These are phyloP conservation scores for Hirtodrosophila histrioides DNA, from an alignment of 2,888 invertebrate genomes.

Conservation along the genomic window DNA sequence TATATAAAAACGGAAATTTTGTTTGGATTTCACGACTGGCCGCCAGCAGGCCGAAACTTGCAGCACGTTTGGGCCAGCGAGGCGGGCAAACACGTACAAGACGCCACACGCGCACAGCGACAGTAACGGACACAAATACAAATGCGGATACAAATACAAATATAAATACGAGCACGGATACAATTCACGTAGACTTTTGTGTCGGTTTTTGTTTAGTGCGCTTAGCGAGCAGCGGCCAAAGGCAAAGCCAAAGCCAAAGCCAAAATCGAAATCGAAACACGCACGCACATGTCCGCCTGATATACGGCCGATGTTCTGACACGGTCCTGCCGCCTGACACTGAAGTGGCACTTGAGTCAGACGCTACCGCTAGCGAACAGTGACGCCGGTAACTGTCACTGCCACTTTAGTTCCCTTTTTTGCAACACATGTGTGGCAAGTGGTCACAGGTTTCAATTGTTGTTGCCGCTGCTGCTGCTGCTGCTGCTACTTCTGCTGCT, in stretches of 20 bases:
- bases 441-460: slow-evolving; percentile 63
- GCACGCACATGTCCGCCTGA: slow-evolving; percentile 50
- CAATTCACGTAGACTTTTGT: slow-evolving; percentile 41
- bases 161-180: slow-evolving; percentile 19
- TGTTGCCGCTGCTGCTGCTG: slow-evolving; percentile 25
- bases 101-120: slow-evolving; percentile 21
- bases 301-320: slow-evolving; percentile 33
- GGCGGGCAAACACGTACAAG: slow-evolving; percentile 61
- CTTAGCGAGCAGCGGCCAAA: slow-evolving; percentile 30
- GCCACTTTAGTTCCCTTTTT: slow-evolving; percentile 35
- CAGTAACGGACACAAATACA: slow-evolving; percentile 10
- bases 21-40: slow-evolving; percentile 56
- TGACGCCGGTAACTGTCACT: slow-evolving; percentile 51
- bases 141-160: slow-evolving; percentile 7
- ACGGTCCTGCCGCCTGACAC: slow-evolving; percentile 28
- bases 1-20: slow-evolving; percentile 58
- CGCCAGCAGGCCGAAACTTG: slow-evolving; percentile 37
- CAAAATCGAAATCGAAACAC: slow-evolving; percentile 60
- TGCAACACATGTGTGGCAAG: slow-evolving; percentile 62
- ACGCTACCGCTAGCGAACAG: slow-evolving; percentile 7
- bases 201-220: slow-evolving; percentile 33
- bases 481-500: slow-evolving; percentile 16
- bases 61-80: slow-evolving; percentile 58
- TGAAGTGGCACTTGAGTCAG: slow-evolving; percentile 49
- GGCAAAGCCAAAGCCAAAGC: slow-evolving; percentile 22